Evolutionary conservation across 37 sponge, comb jelly and placozoan genomes (phyloP).

Genomic region (Mnemiopsis leidyi): DNA sequence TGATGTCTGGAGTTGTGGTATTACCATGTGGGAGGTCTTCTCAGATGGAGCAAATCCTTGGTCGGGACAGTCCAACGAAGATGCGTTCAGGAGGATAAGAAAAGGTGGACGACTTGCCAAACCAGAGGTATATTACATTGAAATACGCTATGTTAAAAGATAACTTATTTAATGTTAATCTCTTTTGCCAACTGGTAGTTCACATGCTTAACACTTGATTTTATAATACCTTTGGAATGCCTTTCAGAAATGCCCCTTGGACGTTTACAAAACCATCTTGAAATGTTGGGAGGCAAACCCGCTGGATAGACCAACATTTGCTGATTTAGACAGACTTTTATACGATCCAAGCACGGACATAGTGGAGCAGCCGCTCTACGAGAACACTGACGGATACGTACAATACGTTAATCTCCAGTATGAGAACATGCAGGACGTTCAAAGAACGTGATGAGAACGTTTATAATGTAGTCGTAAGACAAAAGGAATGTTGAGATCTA

Average conservation of each 20-base stretch:
- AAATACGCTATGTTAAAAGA: no score
- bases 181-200: neutral
- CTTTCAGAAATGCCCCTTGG: slow-evolving; percentile 19
- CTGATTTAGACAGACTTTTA: slow-evolving; percentile 8
- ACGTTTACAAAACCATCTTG: neutral
- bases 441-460: neutral
- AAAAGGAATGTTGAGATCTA: no score
- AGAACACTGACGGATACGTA: neutral
- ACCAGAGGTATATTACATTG: slow-evolving; percentile 18
- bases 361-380: neutral
- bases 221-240: neutral
- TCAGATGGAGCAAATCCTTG: slow-evolving; percentile 41
- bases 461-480: no score
- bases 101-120: neutral
- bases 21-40: slow-evolving; percentile 57
- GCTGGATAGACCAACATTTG: slow-evolving; percentile 8
- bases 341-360: slow-evolving; percentile 16
- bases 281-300: slow-evolving; percentile 36
- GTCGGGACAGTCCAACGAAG: slow-evolving; percentile 45
- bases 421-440: slow-evolving; percentile 15
- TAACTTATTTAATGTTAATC: neutral
- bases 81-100: slow-evolving; percentile 23
- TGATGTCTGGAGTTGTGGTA: slow-evolving; percentile 64
- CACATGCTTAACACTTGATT: neutral
- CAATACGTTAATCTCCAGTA: neutral